Percentiles rank a stretch among this genome's conserved stretches.
phyloP scores from a whole-genome alignment of 2,888 invertebrate species.

The Agrilus cyanescens region DNA sequence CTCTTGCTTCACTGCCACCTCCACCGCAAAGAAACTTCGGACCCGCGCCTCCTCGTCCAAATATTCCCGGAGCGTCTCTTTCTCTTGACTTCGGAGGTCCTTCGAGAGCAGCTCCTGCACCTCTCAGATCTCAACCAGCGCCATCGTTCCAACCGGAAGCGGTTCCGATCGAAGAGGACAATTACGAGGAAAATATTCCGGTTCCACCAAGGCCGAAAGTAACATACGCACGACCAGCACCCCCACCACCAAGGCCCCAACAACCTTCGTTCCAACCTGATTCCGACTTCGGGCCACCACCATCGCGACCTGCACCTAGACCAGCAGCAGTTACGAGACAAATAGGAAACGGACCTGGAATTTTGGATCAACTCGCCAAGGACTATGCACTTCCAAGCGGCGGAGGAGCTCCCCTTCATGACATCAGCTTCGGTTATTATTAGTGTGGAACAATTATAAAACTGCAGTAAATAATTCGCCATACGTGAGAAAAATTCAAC shows the following conservation, averaged over 20 bases:
- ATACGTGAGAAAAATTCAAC: constrained; percentile 1
- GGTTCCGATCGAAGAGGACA: constrained; percentile 24
- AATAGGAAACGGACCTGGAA: constrained; percentile 36
- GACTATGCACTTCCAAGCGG: constrained; percentile 68
- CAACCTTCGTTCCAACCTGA: constrained; percentile 14
- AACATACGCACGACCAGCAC: constrained; percentile 24
- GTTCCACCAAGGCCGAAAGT: constrained; percentile 24
- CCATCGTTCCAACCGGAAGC: constrained; percentile 26
- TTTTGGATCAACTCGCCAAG: constrained; percentile 69
- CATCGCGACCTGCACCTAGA: constrained; percentile 23
- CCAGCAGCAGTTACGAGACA: constrained; percentile 22
- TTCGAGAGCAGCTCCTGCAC: constrained; percentile 17
- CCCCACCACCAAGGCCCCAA: constrained; percentile 27
- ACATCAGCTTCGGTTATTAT: constrained; percentile 74
- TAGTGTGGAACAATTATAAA: constrained; percentile 29
- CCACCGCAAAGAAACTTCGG: constrained; percentile 13
- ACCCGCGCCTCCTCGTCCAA: constrained; percentile 9
- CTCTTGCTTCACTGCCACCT: constrained; percentile 14
- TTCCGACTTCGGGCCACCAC: constrained; percentile 20
- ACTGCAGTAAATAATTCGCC: too few species aligned
- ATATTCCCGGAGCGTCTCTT: constrained; percentile 28
- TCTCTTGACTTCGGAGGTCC: constrained; percentile 24
- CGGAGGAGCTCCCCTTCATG: constrained; percentile 58
- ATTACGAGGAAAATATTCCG: constrained; percentile 20
- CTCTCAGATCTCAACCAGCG: constrained; percentile 21